Base-by-base conservation (phyloP, 2,113 vertebrate genomes). In the Erinaceus europaeus region DNA sequence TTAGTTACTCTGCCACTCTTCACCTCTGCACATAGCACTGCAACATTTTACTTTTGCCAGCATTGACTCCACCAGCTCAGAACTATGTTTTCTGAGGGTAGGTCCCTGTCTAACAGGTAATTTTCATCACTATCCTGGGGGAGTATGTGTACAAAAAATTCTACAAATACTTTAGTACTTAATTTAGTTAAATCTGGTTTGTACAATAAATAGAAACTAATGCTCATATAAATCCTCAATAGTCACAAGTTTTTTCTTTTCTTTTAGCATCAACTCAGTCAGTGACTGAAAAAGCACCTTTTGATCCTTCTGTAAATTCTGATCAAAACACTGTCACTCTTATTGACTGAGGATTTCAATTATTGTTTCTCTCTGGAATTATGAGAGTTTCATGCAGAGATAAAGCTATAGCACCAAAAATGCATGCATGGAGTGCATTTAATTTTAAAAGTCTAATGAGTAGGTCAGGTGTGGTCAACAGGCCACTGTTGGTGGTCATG, bases 371-470 rank as follows among this genome's bases (percentile, higher is more conserved):
- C 52, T 27, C 1, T 82, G 59, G 68, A 18, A 90, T 34, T 79
- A 78, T 36, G 38, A 87, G n/a, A n/a, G n/a, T 84, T 81, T 61
- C 52, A 73, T 34, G 27, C 44, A 82, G 18, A 79, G 90, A 46
- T 12, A 73, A 78, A 89, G 78, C 20, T 2, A 40, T 27, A 52
- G 34, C 38, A 50, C 48, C 62, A 11, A 75, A 86, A 86, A 48
- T 20, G 34, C 18, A 82, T 40, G 71, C 5, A 23, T 44, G 72
- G 73, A 86, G 38, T 3, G 91, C 17, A 53, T 40, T 77, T 72
- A 86, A 75, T 82, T 93, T 59, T 40, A 81, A 59, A 38, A 89
- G 38, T 9, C 61, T 73, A 83, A 52, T 7, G 15, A 78, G 20
- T 10, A 78, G 38, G 29, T 78, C 71, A 90, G 44, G 61, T 40